Evolutionary conservation across 1,140 invertebrate species (phyloP).

Genomic region (Dinoponera quadriceps): DNA sequence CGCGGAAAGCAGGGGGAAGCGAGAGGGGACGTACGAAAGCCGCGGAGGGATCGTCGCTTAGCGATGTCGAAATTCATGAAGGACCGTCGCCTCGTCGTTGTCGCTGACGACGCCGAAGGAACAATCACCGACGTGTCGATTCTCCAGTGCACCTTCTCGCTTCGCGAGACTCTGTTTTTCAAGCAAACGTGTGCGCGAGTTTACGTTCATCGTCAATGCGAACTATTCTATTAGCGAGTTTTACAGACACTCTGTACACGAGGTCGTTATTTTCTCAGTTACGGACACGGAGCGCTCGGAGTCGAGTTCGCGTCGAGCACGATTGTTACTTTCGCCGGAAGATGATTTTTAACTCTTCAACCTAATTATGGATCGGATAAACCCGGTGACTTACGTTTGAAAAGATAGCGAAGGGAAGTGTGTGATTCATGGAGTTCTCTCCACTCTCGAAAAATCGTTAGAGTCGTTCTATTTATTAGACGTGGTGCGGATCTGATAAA

Average conservation of each 20-base stretch:
- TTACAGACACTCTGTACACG: constrained; percentile 12
- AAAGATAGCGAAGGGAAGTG: too few species aligned
- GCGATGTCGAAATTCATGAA: constrained; percentile 33
- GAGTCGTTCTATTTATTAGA: too few species aligned
- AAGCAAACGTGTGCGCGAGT: background rate
- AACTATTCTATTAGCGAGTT: constrained; percentile 11
- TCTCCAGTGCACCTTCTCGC: background rate
- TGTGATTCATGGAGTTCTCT: too few species aligned
- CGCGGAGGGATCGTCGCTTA: constrained; percentile 55
- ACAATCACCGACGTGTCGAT: background rate
- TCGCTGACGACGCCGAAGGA: background rate
- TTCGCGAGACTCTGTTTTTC: constrained; percentile 17
- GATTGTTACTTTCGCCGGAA: background rate
- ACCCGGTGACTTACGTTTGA: background rate
- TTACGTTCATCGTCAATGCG: constrained; percentile 9
- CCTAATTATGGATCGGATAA: too few species aligned
- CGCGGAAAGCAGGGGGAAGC: background rate
- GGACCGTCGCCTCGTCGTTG: background rate
- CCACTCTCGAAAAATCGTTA: too few species aligned
- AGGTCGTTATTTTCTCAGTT: background rate
- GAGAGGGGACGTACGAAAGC: constrained; percentile 26
- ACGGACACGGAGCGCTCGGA: background rate
- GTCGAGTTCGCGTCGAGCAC: background rate
- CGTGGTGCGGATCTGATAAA: too few species aligned
- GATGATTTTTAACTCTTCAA: constrained; percentile 24